Base-by-base conservation (phyloP, 2,797 vertebrate species). In the Syngnathus acus region DNA sequence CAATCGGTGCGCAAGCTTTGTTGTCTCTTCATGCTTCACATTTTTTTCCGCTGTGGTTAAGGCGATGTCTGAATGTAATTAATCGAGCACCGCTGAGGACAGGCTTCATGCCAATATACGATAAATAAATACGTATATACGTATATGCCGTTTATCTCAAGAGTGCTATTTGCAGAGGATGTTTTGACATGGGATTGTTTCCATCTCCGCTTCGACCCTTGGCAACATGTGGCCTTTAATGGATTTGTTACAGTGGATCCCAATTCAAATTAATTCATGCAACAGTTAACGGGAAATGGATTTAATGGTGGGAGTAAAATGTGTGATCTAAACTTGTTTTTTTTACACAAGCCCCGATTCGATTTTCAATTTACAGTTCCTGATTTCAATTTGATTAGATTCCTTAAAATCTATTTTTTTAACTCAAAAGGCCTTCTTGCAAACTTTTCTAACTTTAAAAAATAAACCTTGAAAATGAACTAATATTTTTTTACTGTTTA, bases 41-140 rank as follows among this genome's bases (percentile, higher is more conserved):
- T 88, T 86, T 83, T 72, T 69, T 70, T 68, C 70, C 72, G 66
- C 75, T 83, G 83, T 65, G 83, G 84, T 78, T 84, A 78, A 62
- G 14, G 50, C 32, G 62, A 79, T 40, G 70, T 74, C 79, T 81
- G 81, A 76, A 70, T 86, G 73, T 77, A 82, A 48, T 88, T 88
- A 85, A 86, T 85, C 62, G 72, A 69, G 65, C 70, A 73, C 51
- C 69, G 50, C 70, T 75, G 82, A 79, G 79, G 84, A 64, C 70
- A 69, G 78, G 82, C 74, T 67, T 21, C 57, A 5, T 70, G 78
- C 84, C 82, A 83, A 67, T 60, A 68, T 67, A 64, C 48, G 68
- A 73, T 68, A 55, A 55, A 55, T 55, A 55, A 55, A 55, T 13
- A 11, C 13, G 14, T 51, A 51, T 6, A 21, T 9, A 51, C 2